A percentile compares a stretch with the other conserved stretches of the same genome.
phyloP scores from a whole-genome alignment of 2,888 invertebrate species.

The Petrolisthes cinctipes region DNA sequence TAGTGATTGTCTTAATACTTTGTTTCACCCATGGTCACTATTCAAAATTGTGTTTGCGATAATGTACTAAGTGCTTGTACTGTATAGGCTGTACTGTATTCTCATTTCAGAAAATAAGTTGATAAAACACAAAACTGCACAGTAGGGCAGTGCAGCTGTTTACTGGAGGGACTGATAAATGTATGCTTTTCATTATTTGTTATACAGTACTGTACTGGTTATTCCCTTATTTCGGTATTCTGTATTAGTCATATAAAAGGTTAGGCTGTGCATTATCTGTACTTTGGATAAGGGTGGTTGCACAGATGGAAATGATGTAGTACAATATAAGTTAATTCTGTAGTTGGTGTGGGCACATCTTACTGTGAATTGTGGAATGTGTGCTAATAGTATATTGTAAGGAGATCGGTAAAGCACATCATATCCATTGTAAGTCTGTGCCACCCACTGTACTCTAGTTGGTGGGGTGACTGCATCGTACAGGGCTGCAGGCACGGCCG shows the following conservation, averaged over 20 bases:
- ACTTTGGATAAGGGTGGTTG: background rate
- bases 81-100: too few relatives aligned
- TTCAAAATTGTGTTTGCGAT: background rate
- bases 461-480: slow-evolving; percentile 21
- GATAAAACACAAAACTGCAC: background rate
- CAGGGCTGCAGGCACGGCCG: slow-evolving; percentile 27
- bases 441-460: slow-evolving; percentile 1
- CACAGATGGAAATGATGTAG: background rate
- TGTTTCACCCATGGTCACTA: background rate
- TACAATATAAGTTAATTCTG: background rate
- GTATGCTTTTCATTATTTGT: background rate
- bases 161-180: background rate
- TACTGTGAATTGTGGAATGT: background rate
- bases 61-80: background rate
- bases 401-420: background rate
- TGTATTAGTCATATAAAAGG: slow-evolving; percentile 7
- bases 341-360: background rate
- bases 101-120: too few relatives aligned
- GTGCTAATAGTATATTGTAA: too few relatives aligned
- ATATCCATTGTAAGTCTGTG: slow-evolving; percentile 18
- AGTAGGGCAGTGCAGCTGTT: background rate
- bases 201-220: background rate
- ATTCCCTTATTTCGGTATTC: background rate
- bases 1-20: background rate
- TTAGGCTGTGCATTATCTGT: slow-evolving; percentile 12